Evolutionary conservation across 1,140 invertebrate genomes (phyloP).

Genomic region (Aricia agestis): DNA sequence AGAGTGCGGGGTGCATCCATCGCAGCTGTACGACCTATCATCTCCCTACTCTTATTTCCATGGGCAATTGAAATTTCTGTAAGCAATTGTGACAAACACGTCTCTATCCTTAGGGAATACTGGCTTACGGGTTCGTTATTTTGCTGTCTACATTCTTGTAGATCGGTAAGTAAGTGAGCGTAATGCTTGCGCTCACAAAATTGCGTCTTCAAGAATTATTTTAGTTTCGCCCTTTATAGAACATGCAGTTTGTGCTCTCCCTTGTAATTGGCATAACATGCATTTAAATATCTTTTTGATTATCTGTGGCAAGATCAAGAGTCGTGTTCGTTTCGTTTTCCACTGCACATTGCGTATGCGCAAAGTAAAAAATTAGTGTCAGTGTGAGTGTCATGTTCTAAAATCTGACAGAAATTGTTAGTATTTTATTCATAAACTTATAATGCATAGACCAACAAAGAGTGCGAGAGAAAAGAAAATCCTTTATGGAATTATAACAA

Average conservation of each 20-base stretch:
- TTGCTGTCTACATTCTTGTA: neutral
- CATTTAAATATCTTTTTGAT: constrained; percentile 1
- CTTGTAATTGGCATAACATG: neutral
- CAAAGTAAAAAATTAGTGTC: no score
- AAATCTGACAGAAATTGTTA: no score
- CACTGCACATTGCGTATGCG: no score
- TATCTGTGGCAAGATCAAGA: neutral
- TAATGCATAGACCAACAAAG: no score
- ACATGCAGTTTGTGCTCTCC: neutral
- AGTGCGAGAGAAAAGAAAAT: no score
- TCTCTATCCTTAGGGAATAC: constrained; percentile 17
- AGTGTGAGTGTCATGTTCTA: no score
- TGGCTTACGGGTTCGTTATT: constrained; percentile 12
- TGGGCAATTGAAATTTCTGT: constrained; percentile 18
- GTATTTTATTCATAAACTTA: no score
- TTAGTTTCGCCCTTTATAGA: neutral
- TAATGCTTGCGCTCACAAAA: neutral
- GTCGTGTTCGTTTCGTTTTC: no score
- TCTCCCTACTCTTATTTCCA: constrained; percentile 1
- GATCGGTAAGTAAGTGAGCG: neutral
- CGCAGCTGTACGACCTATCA: neutral
- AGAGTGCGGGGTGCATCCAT: neutral
- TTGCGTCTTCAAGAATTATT: neutral
- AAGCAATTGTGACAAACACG: constrained; percentile 6
- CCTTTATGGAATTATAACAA: no score